phyloP scores from a whole-genome alignment of 2,888 invertebrate genomes.

The Eumerus sabulonum region DNA sequence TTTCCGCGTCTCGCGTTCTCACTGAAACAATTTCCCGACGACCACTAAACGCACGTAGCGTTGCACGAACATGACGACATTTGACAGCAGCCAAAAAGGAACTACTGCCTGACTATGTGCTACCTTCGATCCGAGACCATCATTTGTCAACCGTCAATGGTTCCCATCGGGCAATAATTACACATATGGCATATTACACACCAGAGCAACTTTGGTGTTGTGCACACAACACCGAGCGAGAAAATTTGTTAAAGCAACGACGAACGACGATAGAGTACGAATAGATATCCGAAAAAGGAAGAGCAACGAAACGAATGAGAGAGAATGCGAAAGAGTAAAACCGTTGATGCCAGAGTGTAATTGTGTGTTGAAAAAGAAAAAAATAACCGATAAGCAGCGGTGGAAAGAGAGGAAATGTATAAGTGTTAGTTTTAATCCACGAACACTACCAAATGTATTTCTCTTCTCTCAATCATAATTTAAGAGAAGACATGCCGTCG shows the following conservation, averaged over 20 bases:
- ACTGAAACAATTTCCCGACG: conserved; percentile 69
- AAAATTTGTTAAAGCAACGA: too few relatives aligned
- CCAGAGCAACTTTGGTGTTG: conserved; percentile 40
- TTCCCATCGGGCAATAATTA: conserved; percentile 70
- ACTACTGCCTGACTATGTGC: conserved; percentile 74
- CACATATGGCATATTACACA: conserved; percentile 69
- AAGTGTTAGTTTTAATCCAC: conserved; percentile 2
- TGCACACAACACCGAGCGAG: conserved; percentile 3
- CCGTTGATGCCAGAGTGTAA: conserved; percentile 48
- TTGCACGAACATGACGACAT: conserved; percentile 76
- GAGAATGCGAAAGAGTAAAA: conserved; percentile 50
- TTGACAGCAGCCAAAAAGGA: conserved; percentile 79
- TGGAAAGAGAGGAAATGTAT: conserved; percentile 36
- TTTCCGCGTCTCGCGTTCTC: conserved; percentile 73
- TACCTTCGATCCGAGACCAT: conserved; percentile 71
- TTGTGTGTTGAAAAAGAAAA: conserved; percentile 39
- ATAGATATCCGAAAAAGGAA: conserved; percentile 2
- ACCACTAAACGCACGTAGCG: conserved; percentile 67
- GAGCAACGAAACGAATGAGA: conserved; percentile 49
- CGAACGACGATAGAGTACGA: too few relatives aligned
- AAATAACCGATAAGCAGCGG: conserved; percentile 58
- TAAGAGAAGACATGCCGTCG: conserved; percentile 44
- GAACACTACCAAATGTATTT: conserved; percentile 23
- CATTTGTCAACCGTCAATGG: conserved; percentile 69
- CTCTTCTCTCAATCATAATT: conserved; percentile 32